Base-by-base conservation (phyloP, 2,888 invertebrate species). In the Andrena bicolor region DNA sequence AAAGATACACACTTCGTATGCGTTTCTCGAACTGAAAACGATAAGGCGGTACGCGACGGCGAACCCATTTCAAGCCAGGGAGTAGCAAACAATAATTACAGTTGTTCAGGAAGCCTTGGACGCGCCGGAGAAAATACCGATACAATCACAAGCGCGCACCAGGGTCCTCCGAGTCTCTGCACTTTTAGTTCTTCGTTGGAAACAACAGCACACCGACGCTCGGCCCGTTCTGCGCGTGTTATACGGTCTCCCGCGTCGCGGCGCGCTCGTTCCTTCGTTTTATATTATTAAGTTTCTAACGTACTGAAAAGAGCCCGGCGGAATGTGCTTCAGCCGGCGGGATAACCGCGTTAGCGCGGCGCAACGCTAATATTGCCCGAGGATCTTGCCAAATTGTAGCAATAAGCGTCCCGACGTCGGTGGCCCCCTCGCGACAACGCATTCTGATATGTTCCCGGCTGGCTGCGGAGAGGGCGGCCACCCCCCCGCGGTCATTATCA, bases 321-420 rank as follows among this genome's bases (percentile, higher is more conserved):
- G 72, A 75, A 76, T 76, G 84, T 77, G 84, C 74, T 86, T 64
- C 73, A 51, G 72, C 41, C 72, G 16, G 30, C 7, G 73, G 75
- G 78, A 87, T 90, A 91, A 90, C 89, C 83, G 84, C 78, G 63
- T 56, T 56, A 58, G 68, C 83, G 32, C 82, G 83, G 68, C 71
- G 87, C 86, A 70, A 82, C 87, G 86, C 90, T 90, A 89, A 91
- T 91, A 91, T 90, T 84, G 86, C 76, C 56, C 87, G 83, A 86
- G 88, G 84, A 85, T 87, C 87, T 86, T 90, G 90, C 89, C 88
- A 91, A 90, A 91, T 91, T 85, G 91, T 90, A 88, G 90, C 91
- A 90, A 90, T 91, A 91, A 91, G 89, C 87, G 84, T 82, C 83
- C 78, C 82, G 58, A 71, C 72, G 79, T 56, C 76, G 82, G 80